Evolutionary conservation across 2,797 vertebrate species (phyloP).

Genomic region (Notolabrus celidotus): DNA sequence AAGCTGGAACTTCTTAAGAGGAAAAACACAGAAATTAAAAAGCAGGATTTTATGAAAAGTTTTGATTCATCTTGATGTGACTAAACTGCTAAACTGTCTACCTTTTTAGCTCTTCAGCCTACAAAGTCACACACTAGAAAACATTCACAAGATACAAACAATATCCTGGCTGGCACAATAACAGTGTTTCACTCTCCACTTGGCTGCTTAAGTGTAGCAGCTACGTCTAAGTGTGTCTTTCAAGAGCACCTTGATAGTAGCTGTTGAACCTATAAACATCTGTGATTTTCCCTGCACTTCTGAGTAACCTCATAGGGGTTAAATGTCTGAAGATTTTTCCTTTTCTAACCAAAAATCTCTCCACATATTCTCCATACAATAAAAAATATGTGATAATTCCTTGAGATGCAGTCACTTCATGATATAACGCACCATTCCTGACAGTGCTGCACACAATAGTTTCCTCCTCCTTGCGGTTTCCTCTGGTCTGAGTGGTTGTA

Average conservation of each 20-base stretch:
- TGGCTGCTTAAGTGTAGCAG: slow-evolving; percentile 51
- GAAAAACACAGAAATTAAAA: slow-evolving; percentile 6
- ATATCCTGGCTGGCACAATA: slow-evolving; percentile 22
- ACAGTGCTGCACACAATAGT: slow-evolving; percentile 95
- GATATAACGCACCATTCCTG: slow-evolving; percentile 89
- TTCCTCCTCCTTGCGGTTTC: slow-evolving; percentile 93
- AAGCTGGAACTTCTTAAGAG: too few relatives aligned
- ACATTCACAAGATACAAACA: slow-evolving; percentile 28
- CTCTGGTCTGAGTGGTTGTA: slow-evolving; percentile 79
- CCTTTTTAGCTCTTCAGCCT: not conserved
- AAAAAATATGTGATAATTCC: not conserved
- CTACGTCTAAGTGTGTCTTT: slow-evolving; percentile 48
- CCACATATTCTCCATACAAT: not conserved
- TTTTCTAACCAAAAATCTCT: not conserved
- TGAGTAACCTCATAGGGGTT: not conserved
- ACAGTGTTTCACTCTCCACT: slow-evolving; percentile 44
- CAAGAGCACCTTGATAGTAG: slow-evolving; percentile 60
- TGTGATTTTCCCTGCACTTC: slow-evolving; percentile 9
- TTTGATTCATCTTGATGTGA: not conserved
- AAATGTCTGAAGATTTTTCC: slow-evolving; percentile 4
- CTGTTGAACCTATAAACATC: slow-evolving; percentile 16
- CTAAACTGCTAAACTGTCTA: not conserved
- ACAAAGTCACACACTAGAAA: slow-evolving; percentile 15
- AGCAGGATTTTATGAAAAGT: not conserved
- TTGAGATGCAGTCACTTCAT: not conserved